Conservation (phyloP, 2,797 vertebrate species). For the Phaenicophaeus curvirostris region DNA sequence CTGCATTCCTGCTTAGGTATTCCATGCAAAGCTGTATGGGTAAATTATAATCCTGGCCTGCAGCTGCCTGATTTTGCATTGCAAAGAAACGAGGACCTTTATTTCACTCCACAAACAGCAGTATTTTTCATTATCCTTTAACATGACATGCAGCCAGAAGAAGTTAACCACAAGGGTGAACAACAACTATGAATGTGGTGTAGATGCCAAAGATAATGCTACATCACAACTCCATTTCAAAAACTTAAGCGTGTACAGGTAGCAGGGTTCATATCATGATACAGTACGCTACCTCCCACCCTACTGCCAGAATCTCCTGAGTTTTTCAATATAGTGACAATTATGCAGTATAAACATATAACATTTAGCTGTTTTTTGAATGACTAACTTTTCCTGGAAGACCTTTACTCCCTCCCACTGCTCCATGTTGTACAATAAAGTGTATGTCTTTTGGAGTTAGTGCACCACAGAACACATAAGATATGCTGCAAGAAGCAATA, state of each 20-base stretch:
- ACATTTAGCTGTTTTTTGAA: not conserved
- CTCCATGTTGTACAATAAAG: not conserved
- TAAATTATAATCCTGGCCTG: not conserved
- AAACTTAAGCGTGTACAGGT: not conserved
- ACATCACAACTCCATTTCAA: not conserved
- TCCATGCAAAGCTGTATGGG: not conserved
- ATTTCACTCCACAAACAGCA: not conserved
- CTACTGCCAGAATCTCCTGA: not conserved
- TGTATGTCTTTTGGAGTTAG: not conserved
- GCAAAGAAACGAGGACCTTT: not conserved
- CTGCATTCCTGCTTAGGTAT: slow-evolving; percentile 10
- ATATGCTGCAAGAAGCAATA: not conserved
- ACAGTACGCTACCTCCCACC: not conserved
- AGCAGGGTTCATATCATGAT: not conserved
- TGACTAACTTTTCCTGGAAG: not conserved
- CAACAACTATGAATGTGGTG: not conserved
- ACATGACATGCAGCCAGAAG: not conserved
- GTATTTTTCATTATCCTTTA: slow-evolving; percentile 35
- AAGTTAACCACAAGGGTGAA: not conserved
- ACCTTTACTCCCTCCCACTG: not conserved
- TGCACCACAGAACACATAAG: not conserved
- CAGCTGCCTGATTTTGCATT: slow-evolving; percentile 12
- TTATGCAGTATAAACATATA: not conserved
- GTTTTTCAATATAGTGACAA: not conserved
- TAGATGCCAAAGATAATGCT: not conserved